Conservation (phyloP, 2,797 vertebrate genomes). For the Syngnathus acus region DNA sequence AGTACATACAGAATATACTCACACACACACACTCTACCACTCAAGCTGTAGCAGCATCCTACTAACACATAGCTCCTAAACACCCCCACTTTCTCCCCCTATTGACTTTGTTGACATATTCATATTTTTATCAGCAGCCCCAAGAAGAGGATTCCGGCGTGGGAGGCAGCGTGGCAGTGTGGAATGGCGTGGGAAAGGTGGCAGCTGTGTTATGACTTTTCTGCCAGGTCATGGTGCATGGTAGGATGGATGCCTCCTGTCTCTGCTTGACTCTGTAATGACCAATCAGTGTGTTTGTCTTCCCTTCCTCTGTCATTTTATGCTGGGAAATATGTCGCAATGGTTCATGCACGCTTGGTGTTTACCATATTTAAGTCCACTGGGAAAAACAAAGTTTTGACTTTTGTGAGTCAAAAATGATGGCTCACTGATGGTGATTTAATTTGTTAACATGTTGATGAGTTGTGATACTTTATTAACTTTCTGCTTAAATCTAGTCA, state of each 20-base stretch:
- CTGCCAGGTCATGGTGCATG: conserved; percentile 76
- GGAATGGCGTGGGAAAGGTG: conserved; percentile 72
- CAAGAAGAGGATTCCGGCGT: conserved; percentile 55
- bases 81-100: conserved; percentile 14
- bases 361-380: conserved; percentile 14
- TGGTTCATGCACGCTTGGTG: conserved; percentile 22
- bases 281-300: conserved; percentile 20
- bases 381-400: background rate
- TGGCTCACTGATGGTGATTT: background rate
- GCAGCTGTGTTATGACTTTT: conserved; percentile 74
- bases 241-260: conserved; percentile 59
- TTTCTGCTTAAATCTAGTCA: conserved; percentile 33
- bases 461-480: conserved; percentile 3
- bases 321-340: conserved; percentile 16
- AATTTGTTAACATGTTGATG: background rate
- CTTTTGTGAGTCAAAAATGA: background rate
- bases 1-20: conserved; percentile 51
- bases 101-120: conserved; percentile 44
- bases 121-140: conserved; percentile 54
- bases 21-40: conserved; percentile 50
- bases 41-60: conserved; percentile 47
- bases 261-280: conserved; percentile 37
- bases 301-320: background rate
- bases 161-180: conserved; percentile 36
- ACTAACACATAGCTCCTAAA: conserved; percentile 56